These are phyloP conservation scores for Scelioninae gen. 1 DNA, from an alignment of 2,888 invertebrate genomes.

Conservation along the genomic window DNA sequence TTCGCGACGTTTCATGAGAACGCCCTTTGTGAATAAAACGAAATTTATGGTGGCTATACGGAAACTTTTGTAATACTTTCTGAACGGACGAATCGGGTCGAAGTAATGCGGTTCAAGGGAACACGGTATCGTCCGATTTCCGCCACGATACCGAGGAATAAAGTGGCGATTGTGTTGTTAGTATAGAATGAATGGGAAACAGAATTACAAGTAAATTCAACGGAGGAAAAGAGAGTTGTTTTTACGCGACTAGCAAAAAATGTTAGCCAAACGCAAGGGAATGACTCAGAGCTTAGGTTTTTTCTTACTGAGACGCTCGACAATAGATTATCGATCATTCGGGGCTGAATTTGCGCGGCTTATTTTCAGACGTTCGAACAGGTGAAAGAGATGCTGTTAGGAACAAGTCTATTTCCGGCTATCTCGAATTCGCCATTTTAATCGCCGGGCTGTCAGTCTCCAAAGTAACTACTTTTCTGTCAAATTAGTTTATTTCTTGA, in stretches of 20 bases:
- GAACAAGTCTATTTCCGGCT: slow-evolving; percentile 68
- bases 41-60: slow-evolving; percentile 48
- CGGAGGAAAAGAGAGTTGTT: background rate
- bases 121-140: slow-evolving; percentile 27
- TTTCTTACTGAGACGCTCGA: slow-evolving; percentile 11
- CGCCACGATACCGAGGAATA: slow-evolving; percentile 18
- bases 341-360: slow-evolving; percentile 23
- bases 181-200: background rate
- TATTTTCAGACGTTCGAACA: slow-evolving; percentile 73
- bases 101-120: slow-evolving; percentile 31
- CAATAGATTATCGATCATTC: slow-evolving; percentile 33
- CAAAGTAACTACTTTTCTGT: slow-evolving; percentile 25
- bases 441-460: slow-evolving; percentile 10
- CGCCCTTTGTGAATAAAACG: slow-evolving; percentile 46
- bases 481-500: slow-evolving; percentile 19
- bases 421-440: slow-evolving; percentile 58
- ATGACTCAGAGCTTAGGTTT: slow-evolving; percentile 7
- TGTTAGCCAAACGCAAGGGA: slow-evolving; percentile 1
- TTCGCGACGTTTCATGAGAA: slow-evolving; percentile 41
- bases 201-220: too few species aligned
- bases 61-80: slow-evolving; percentile 47
- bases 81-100: background rate
- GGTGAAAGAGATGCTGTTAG: slow-evolving; percentile 70
- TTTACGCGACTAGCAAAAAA: background rate
- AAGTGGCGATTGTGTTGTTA: slow-evolving; percentile 7